These are phyloP conservation scores for Heliconius cydno DNA, from an alignment of 2,888 invertebrate genomes.

Conservation along the genomic window DNA sequence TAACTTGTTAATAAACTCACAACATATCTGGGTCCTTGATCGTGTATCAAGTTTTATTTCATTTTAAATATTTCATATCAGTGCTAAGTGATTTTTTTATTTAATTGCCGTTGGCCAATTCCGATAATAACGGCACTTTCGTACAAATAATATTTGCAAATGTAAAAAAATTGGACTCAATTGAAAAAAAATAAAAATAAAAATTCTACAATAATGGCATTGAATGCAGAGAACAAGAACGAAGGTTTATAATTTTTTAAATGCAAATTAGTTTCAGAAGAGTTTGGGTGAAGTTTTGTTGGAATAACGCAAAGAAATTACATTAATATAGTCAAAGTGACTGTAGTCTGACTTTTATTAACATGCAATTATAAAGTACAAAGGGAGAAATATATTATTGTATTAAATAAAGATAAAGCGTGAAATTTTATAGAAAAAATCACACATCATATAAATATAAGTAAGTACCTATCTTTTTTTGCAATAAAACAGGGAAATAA, in stretches of 20 bases:
- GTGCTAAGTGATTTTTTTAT: conserved; percentile 14
- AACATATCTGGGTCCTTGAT: conserved; percentile 22
- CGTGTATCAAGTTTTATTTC: conserved; percentile 23
- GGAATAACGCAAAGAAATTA: neutral
- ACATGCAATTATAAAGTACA: no score
- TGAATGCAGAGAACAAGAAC: neutral
- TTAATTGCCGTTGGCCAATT: conserved; percentile 9
- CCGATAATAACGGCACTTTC: conserved; percentile 16
- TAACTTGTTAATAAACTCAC: conserved; percentile 8
- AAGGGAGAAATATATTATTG: neutral
- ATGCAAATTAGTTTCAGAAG: conserved; percentile 7
- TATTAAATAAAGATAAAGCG: no score
- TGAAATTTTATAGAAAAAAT: no score
- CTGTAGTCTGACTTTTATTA: neutral
- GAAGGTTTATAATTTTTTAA: neutral
- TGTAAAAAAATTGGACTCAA: neutral
- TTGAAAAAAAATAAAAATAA: neutral
- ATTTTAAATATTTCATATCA: conserved; percentile 17
- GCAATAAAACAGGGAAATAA: neutral
- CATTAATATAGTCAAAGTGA: neutral
- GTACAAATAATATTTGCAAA: neutral
- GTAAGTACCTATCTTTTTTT: neutral
- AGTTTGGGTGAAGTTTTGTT: neutral
- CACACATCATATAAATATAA: no score
- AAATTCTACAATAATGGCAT: neutral